phyloP scores from a whole-genome alignment of 2,888 invertebrate genomes.

The Bellardia pandia region DNA sequence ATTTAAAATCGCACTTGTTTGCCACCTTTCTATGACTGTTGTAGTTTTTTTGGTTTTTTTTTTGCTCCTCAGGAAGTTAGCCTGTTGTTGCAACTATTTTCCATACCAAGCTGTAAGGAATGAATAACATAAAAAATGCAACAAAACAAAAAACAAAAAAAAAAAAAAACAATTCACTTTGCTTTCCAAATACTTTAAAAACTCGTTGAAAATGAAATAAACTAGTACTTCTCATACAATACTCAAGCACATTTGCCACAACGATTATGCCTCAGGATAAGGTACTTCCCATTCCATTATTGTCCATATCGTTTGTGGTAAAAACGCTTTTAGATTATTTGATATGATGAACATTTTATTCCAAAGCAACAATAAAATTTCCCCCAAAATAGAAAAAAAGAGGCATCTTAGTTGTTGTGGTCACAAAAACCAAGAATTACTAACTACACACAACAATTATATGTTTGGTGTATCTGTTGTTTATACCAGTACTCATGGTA shows the following conservation, averaged over 20 bases:
- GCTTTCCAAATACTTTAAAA: conserved; percentile 54
- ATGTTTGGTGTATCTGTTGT: not conserved
- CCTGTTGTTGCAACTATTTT: conserved; percentile 30
- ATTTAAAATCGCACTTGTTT: conserved; percentile 72
- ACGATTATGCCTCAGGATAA: conserved; percentile 71
- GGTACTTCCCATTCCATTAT: conserved; percentile 72
- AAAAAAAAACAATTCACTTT: conserved; percentile 60
- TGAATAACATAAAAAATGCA: not conserved
- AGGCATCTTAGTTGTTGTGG: conserved; percentile 23
- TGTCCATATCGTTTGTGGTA: conserved; percentile 70
- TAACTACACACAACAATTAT: conserved; percentile 41
- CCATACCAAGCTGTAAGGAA: conserved; percentile 11
- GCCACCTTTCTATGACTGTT: conserved; percentile 68
- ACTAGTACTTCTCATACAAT: conserved; percentile 26
- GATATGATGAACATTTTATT: conserved; percentile 72
- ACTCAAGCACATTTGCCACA: conserved; percentile 52
- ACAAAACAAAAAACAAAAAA: not conserved
- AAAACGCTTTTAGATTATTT: conserved; percentile 71
- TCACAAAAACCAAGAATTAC: conserved; percentile 20
- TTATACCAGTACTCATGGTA: not conserved
- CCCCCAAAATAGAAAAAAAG: not conserved
- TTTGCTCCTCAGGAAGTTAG: conserved; percentile 49
- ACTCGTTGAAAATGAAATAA: conserved; percentile 55
- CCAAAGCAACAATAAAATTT: conserved; percentile 2
- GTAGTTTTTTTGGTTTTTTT: conserved; percentile 9